Evolutionary conservation across 2,113 vertebrate species (phyloP).

Genomic region (Todiramphus chloris): DNA sequence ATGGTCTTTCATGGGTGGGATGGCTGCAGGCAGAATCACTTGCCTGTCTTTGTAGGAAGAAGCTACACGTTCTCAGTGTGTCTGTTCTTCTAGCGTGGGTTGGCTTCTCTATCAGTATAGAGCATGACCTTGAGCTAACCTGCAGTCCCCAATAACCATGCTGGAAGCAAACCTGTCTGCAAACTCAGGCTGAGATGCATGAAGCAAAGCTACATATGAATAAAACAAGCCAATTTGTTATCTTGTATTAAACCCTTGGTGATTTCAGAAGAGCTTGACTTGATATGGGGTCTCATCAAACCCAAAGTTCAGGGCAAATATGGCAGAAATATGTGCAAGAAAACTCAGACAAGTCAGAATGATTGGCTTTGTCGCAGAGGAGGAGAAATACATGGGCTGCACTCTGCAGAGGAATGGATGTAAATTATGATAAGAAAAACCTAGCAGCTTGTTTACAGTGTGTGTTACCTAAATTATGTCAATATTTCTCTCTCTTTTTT

Average conservation of each 20-base stretch:
- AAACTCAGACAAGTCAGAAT: not conserved
- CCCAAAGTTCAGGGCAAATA: not conserved
- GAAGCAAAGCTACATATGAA: not conserved
- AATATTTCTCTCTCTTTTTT: constrained; percentile 2
- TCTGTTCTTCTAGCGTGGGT: not conserved
- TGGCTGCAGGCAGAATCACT: not conserved
- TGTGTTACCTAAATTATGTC: constrained; percentile 39
- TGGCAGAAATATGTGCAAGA: not conserved
- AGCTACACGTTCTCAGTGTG: not conserved
- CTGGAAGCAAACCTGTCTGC: not conserved
- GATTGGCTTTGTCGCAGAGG: constrained; percentile 10
- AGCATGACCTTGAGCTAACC: not conserved
- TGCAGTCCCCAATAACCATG: not conserved
- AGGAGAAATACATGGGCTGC: not conserved
- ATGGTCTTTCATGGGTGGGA: accelerated
- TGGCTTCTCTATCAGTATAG: not conserved
- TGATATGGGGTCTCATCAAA: not conserved
- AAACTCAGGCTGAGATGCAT: not conserved
- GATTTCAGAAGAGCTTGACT: not conserved
- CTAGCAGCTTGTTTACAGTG: constrained; percentile 35
- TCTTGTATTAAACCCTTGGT: not conserved
- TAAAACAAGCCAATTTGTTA: constrained; percentile 19
- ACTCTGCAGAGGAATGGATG: not conserved
- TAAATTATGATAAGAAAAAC: constrained; percentile 25
- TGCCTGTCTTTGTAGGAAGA: not conserved